A percentile compares a stretch with the other conserved stretches of the same genome.
phyloP scores from a whole-genome alignment of 2,113 vertebrate species.

The Chloropsis hardwickii region DNA sequence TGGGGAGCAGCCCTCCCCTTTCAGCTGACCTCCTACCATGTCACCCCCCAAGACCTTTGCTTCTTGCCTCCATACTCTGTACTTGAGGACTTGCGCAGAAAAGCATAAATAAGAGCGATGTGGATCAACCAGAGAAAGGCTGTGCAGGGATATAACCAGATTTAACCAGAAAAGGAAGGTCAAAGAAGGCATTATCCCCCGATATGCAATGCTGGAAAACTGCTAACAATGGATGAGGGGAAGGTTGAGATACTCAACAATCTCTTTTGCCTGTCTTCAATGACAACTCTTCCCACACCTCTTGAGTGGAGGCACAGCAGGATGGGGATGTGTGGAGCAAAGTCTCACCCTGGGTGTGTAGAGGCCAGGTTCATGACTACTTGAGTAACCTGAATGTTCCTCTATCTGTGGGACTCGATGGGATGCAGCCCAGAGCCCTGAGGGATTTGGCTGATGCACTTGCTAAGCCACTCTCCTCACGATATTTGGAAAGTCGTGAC shows the following conservation, averaged over 20 bases:
- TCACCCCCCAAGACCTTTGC: not conserved
- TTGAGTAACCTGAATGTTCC: not conserved
- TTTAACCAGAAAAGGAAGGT: not conserved
- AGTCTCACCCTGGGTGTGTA: not conserved
- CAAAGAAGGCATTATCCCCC: accelerated
- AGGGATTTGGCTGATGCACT: not conserved
- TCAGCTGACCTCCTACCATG: accelerated
- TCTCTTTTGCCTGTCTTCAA: not conserved
- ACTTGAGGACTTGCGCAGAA: not conserved
- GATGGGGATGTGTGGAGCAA: not conserved
- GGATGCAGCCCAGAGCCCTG: not conserved
- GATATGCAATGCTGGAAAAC: accelerated
- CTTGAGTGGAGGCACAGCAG: not conserved
- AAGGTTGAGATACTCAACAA: not conserved
- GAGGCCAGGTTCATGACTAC: not conserved
- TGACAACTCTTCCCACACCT: not conserved
- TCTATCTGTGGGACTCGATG: accelerated
- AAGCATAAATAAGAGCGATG: not conserved
- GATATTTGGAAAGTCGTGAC: not conserved
- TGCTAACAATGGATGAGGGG: not conserved
- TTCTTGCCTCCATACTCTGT: not conserved
- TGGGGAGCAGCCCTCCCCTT: not conserved
- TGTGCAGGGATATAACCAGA: not conserved
- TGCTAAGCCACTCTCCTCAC: not conserved
- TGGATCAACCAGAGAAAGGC: not conserved